phyloP scores from a whole-genome alignment of 2,113 vertebrate species.

The human (Homo sapiens) region GRCh38 chr6:2331501-2332000 shows the following conservation, averaged over 20 bases:
- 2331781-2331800: neutral
- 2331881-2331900: neutral
- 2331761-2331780: neutral
- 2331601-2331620: constrained; percentile 14
- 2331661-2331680: neutral
- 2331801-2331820: neutral
- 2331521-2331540: neutral
- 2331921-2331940: neutral
- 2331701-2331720: neutral
- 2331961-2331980: neutral
- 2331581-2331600: neutral
- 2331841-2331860: neutral
- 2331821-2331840: neutral
- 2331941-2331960: neutral
- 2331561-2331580: constrained; percentile 36
- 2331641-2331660: neutral
- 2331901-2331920: neutral
- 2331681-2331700: neutral
- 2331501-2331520: constrained; percentile 19
- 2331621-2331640: neutral
- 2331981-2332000: neutral
- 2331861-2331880: neutral
- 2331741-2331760: neutral
- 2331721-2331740: constrained; percentile 9
- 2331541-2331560: neutral